Conservation (phyloP, 1,140 invertebrate genomes). For the Phenacoccus solenopsis region DNA sequence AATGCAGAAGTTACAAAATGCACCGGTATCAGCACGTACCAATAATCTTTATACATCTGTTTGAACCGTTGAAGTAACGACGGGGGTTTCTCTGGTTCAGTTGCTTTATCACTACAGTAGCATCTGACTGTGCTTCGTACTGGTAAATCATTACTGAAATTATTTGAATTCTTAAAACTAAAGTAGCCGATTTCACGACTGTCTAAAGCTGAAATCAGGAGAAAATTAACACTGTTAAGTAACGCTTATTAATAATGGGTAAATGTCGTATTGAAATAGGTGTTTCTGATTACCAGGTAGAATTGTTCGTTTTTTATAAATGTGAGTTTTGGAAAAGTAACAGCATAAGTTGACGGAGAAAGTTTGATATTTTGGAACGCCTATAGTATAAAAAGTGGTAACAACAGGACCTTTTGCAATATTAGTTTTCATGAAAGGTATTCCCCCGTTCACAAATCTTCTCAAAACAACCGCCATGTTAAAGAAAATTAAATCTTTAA, state of each 20-base stretch:
- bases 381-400: background rate
- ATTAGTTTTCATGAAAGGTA: background rate
- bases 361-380: background rate
- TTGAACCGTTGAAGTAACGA: slow-evolving; percentile 74
- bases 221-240: too few relatives aligned
- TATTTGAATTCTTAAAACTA: background rate
- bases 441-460: background rate
- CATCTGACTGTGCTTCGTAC: background rate
- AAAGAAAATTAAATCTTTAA: too few relatives aligned
- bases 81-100: slow-evolving; percentile 34
- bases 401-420: background rate
- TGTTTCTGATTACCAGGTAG: background rate
- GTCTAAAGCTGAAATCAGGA: too few relatives aligned
- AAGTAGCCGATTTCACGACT: too few relatives aligned
- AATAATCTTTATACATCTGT: slow-evolving; percentile 83
- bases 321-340: background rate
- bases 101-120: background rate
- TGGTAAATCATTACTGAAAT: background rate
- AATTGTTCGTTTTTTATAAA: background rate
- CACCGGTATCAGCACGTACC: slow-evolving; percentile 83
- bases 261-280: background rate
- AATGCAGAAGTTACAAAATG: slow-evolving; percentile 70
- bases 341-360: background rate
- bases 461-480: background rate
- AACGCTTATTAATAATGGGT: too few relatives aligned